Conservation (phyloP, 2,113 vertebrate genomes). For the Sialia sialis region DNA sequence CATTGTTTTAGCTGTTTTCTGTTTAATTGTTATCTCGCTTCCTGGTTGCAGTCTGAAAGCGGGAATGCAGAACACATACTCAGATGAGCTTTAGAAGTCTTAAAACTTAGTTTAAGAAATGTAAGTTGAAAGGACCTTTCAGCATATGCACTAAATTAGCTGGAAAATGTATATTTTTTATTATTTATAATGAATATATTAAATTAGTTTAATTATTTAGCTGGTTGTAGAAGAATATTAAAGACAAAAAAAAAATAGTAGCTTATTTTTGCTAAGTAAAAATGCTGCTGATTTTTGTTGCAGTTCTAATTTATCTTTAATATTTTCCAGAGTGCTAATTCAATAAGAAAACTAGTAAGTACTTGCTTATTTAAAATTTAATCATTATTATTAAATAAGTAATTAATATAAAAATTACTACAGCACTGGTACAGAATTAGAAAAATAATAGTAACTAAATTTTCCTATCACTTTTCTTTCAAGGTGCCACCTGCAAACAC, state of each 20-base stretch:
- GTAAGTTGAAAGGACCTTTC: background rate
- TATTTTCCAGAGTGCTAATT: conserved; percentile 88
- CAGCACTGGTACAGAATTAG: background rate
- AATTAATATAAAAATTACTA: background rate
- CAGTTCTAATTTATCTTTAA: conserved; percentile 5
- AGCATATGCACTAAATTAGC: background rate
- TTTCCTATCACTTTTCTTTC: background rate
- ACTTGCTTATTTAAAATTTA: conserved; percentile 3
- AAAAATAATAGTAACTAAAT: background rate
- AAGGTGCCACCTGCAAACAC: conserved; percentile 85
- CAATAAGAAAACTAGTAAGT: conserved; percentile 89
- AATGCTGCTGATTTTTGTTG: background rate
- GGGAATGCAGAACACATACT: background rate
- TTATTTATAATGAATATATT: background rate
- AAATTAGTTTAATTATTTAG: background rate
- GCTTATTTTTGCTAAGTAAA: background rate
- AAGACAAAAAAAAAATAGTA: background rate
- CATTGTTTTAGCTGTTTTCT: background rate
- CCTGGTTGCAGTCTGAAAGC: background rate
- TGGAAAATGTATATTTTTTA: background rate
- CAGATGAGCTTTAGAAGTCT: background rate
- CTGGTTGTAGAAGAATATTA: background rate
- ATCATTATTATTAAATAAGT: background rate
- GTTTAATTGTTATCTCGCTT: background rate
- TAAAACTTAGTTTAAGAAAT: no score